These are phyloP conservation scores for Mesoligia furuncula DNA, from an alignment of 2,888 invertebrate genomes.

Conservation along the genomic window DNA sequence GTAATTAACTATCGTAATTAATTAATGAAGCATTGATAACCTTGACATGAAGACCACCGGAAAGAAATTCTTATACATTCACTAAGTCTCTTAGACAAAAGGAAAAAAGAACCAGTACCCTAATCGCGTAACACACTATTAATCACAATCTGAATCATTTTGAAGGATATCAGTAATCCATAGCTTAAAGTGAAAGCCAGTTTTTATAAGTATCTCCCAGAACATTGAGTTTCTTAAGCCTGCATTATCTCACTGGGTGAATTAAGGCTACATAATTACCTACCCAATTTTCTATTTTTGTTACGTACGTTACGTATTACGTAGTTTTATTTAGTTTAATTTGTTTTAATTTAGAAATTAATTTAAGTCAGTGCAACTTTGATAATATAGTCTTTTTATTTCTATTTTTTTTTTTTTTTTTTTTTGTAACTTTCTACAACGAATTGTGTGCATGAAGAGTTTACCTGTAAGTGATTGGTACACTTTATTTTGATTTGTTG, in stretches of 20 bases:
- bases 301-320: too few species aligned
- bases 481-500: not conserved
- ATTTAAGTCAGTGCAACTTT: not conserved
- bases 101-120: not conserved
- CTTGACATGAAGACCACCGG: slow-evolving; percentile 51
- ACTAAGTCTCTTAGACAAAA: not conserved
- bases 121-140: too few species aligned
- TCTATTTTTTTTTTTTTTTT: too few species aligned
- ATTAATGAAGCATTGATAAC: slow-evolving; percentile 46
- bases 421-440: not conserved
- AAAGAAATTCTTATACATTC: slow-evolving; percentile 8
- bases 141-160: too few species aligned
- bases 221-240: not conserved
- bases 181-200: not conserved
- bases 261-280: not conserved
- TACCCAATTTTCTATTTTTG: too few species aligned
- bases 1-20: slow-evolving; percentile 40
- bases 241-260: not conserved
- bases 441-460: not conserved
- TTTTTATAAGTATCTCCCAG: not conserved
- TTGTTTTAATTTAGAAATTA: not conserved
- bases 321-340: too few species aligned
- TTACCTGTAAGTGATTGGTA: not conserved
- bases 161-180: too few species aligned
- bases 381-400: not conserved